A percentile compares a stretch with the other conserved stretches of the same genome.
These are phyloP conservation scores for Condylura cristata DNA, from an alignment of 2,113 vertebrate species.

Conservation along the genomic window DNA sequence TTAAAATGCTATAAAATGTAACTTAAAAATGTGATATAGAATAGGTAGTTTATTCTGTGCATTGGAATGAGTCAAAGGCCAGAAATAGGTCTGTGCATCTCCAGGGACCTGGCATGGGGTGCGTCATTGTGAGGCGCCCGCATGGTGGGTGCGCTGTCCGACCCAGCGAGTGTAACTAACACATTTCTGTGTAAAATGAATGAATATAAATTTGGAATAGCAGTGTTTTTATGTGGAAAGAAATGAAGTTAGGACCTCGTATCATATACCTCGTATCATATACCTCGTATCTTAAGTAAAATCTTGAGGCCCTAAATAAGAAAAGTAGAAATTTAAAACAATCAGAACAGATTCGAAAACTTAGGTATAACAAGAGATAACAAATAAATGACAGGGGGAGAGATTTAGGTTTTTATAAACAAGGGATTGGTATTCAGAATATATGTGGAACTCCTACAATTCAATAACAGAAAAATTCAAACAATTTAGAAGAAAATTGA, in stretches of 20 bases:
- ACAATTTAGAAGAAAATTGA: neutral
- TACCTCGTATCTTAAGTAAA: neutral
- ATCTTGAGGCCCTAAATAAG: conserved; percentile 2
- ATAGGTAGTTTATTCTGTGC: neutral
- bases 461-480: neutral
- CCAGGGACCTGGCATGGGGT: neutral
- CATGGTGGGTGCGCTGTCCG: too few species aligned
- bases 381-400: conserved; percentile 2
- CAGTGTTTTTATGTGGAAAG: neutral
- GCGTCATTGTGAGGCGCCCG: too few species aligned
- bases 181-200: too few species aligned
- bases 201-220: too few species aligned
- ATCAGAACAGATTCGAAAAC: neutral
- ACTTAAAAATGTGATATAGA: neutral
- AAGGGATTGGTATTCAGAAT: neutral
- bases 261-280: neutral
- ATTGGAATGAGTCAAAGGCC: neutral
- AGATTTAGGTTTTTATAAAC: neutral
- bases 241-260: neutral
- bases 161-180: too few species aligned
- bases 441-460: neutral
- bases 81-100: neutral
- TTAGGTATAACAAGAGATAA: neutral
- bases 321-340: conserved; percentile 2
- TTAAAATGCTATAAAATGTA: neutral